These are phyloP conservation scores for Crax fasciolata DNA, from an alignment of 2,797 vertebrate genomes.

Conservation along the genomic window DNA sequence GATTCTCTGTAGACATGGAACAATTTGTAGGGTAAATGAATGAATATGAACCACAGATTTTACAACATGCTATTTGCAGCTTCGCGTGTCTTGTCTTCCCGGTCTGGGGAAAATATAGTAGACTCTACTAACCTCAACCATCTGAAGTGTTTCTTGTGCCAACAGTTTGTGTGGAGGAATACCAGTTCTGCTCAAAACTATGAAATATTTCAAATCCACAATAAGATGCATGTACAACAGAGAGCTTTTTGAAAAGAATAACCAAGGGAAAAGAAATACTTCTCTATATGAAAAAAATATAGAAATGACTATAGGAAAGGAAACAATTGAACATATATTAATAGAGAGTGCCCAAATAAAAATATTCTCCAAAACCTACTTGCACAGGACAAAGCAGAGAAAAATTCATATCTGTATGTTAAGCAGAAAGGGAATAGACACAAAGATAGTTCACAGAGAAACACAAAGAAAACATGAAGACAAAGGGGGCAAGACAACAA, in stretches of 20 bases:
- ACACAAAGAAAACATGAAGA: not conserved
- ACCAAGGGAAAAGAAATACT: accelerated
- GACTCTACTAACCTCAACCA: not conserved
- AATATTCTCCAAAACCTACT: not conserved
- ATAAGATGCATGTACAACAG: not conserved
- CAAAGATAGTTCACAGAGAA: not conserved
- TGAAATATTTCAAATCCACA: not conserved
- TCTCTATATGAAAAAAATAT: not conserved
- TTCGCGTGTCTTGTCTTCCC: not conserved
- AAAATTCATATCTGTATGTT: not conserved
- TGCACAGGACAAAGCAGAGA: not conserved
- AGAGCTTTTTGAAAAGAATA: not conserved
- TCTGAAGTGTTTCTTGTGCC: not conserved
- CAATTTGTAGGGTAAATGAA: not conserved
- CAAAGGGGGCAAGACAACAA: not conserved
- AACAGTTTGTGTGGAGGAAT: not conserved
- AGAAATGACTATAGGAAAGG: not conserved
- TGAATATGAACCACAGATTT: not conserved
- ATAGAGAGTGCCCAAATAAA: not conserved
- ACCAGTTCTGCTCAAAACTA: not conserved
- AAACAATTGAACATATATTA: not conserved
- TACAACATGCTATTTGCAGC: accelerated
- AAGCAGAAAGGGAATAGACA: not conserved
- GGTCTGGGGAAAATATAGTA: not conserved
- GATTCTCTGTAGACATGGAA: not conserved